These are phyloP conservation scores for Entomobrya multifasciata DNA, from an alignment of 2,888 invertebrate genomes.

Conservation along the genomic window DNA sequence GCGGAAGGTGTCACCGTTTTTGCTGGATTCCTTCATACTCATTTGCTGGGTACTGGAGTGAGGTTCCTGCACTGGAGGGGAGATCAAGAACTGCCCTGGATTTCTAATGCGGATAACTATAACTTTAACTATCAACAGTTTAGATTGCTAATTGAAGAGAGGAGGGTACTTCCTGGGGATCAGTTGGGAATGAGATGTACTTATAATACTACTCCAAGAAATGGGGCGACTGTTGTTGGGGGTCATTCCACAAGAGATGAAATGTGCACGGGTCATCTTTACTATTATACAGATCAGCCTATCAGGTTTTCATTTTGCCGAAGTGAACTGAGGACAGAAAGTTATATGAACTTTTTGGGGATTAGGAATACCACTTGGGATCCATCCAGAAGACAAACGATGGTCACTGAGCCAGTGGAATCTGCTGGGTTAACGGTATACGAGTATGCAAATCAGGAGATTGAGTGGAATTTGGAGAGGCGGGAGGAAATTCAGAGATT, in stretches of 20 bases:
- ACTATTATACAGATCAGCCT: slow-evolving; percentile 3
- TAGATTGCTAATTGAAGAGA: slow-evolving; percentile 17
- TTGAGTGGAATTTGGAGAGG: slow-evolving; percentile 15
- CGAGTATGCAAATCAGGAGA: slow-evolving; percentile 31
- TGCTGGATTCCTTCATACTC: slow-evolving; percentile 4
- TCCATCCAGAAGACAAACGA: slow-evolving; percentile 1
- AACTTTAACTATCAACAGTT: slow-evolving; percentile 37
- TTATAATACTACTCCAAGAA: slow-evolving; percentile 1
- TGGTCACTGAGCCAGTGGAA: slow-evolving; percentile 20
- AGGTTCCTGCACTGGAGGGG: slow-evolving; percentile 21
- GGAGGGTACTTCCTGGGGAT: slow-evolving; percentile 7
- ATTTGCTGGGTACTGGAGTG: not conserved
- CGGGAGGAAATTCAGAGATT: slow-evolving; percentile 11
- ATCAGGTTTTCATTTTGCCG: not conserved
- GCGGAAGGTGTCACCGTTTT: not conserved
- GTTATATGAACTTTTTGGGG: slow-evolving; percentile 21
- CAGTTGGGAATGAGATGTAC: slow-evolving; percentile 53
- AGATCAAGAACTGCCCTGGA: slow-evolving; percentile 36
- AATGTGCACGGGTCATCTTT: slow-evolving; percentile 32
- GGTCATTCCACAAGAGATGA: slow-evolving; percentile 17
- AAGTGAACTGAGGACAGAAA: slow-evolving; percentile 9
- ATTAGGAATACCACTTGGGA: slow-evolving; percentile 49
- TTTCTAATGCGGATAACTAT: slow-evolving; percentile 26
- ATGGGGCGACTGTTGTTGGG: slow-evolving; percentile 25
- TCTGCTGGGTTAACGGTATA: slow-evolving; percentile 25